Percentiles rank a stretch among this genome's conserved stretches.
Evolutionary conservation across 2,797 vertebrate species (phyloP).

Genomic region (Chiloscyllium punctatum): DNA sequence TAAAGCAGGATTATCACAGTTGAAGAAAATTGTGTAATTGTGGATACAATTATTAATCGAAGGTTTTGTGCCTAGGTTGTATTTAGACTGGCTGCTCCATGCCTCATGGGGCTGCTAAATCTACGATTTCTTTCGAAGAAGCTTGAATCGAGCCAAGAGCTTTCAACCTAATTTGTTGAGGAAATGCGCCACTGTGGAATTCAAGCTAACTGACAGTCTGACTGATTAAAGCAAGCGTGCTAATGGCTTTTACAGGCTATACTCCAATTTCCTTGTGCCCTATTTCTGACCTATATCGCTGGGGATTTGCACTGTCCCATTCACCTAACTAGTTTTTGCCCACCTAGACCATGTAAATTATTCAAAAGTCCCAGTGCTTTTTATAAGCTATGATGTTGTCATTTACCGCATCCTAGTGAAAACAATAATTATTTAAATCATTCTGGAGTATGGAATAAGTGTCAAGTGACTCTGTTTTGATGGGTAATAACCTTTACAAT

Average conservation of each 20-base stretch:
- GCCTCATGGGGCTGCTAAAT: slow-evolving; percentile 1
- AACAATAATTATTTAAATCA: background rate
- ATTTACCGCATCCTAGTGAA: background rate
- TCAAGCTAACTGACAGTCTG: slow-evolving; percentile 46
- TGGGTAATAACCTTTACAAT: background rate
- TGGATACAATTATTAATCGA: background rate
- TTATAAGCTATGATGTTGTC: background rate
- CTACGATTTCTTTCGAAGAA: slow-evolving; percentile 29
- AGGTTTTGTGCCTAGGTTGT: background rate
- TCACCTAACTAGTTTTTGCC: slow-evolving; percentile 43
- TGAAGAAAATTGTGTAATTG: background rate
- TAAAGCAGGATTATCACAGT: background rate
- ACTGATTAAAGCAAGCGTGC: slow-evolving; percentile 62
- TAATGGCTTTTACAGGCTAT: slow-evolving; percentile 60
- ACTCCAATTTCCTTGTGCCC: slow-evolving; percentile 49
- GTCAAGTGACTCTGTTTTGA: background rate
- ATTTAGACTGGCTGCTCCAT: background rate
- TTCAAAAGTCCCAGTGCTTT: background rate
- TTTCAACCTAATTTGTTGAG: slow-evolving; percentile 61
- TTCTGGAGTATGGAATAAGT: background rate
- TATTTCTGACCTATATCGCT: slow-evolving; percentile 50
- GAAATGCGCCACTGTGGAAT: slow-evolving; percentile 63
- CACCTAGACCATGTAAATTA: slow-evolving; percentile 21
- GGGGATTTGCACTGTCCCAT: slow-evolving; percentile 47
- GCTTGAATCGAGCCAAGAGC: slow-evolving; percentile 47